Evolutionary conservation across 2,113 vertebrate genomes (phyloP).

Genomic region (Scytalopus superciliaris): DNA sequence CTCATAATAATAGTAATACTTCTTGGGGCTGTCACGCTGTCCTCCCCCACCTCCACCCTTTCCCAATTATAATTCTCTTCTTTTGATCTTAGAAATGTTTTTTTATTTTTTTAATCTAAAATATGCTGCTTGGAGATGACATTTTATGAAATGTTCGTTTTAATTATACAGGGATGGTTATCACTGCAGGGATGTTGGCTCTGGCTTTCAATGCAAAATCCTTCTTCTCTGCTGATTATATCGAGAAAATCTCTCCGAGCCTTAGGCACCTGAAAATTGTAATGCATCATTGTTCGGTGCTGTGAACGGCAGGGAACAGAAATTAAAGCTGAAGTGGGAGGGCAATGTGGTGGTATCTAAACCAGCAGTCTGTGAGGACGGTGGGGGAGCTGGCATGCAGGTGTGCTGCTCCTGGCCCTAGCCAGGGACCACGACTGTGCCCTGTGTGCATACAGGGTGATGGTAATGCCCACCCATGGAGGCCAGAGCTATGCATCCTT

Average conservation of each 20-base stretch:
- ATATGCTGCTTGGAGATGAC: conserved; percentile 41
- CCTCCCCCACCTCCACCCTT: background rate
- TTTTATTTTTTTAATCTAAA: background rate
- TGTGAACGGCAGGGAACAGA: conserved; percentile 22
- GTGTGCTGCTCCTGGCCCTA: background rate
- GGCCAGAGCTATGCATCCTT: background rate
- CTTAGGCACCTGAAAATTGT: conserved; percentile 46
- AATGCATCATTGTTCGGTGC: conserved; percentile 47
- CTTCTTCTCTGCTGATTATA: conserved; percentile 63
- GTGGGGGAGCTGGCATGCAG: background rate
- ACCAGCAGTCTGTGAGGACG: background rate
- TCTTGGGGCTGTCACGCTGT: conserved; percentile 1
- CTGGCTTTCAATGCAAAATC: conserved; percentile 32
- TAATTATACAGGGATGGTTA: conserved; percentile 60
- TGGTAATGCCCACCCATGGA: no score
- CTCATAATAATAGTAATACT: conserved; percentile 18
- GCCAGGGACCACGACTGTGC: fast-evolving
- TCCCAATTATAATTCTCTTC: conserved; percentile 31
- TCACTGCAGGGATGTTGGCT: conserved; percentile 46
- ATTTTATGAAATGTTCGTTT: conserved; percentile 55
- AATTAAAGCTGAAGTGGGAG: conserved; percentile 18
- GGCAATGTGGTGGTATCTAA: background rate
- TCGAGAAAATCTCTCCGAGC: conserved; percentile 47
- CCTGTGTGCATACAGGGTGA: background rate
- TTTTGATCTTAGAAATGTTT: conserved; percentile 20